Conservation (phyloP, 1,140 invertebrate genomes). For the Bilobella aurantiaca region DNA sequence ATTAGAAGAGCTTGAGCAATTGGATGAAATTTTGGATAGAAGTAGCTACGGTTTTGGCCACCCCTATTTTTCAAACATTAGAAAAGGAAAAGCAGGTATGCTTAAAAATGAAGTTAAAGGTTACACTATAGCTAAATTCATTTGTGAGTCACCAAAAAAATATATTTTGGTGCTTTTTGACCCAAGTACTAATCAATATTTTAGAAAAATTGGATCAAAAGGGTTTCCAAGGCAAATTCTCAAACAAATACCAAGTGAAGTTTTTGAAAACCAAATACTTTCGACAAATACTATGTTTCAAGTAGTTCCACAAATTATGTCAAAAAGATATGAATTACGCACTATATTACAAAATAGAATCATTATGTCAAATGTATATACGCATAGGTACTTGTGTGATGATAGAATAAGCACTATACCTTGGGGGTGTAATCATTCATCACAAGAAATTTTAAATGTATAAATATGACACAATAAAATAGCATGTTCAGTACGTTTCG, state of each 20-base stretch:
- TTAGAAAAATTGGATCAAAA: neutral
- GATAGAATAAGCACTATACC: neutral
- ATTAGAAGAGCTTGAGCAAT: neutral
- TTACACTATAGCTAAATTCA: neutral
- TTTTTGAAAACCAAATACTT: neutral
- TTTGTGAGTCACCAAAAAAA: neutral
- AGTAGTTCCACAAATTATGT: neutral
- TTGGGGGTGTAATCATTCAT: neutral
- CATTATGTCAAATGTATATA: neutral
- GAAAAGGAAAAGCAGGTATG: neutral
- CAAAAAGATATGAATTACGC: neutral
- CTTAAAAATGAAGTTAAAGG: slow-evolving; percentile 2
- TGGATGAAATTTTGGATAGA: neutral
- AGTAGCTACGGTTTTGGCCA: neutral
- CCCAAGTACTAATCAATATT: neutral
- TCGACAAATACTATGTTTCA: neutral
- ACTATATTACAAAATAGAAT: neutral
- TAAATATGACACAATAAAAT: neutral
- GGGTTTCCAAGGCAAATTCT: neutral
- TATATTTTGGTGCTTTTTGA: neutral
- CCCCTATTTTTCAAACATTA: neutral
- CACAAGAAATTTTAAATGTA: neutral
- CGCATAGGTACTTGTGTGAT: neutral
- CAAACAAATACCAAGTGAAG: neutral
- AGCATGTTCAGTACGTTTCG: too few species aligned